Conservation (phyloP, 2,113 vertebrate species). For the Pachyramphus minor region DNA sequence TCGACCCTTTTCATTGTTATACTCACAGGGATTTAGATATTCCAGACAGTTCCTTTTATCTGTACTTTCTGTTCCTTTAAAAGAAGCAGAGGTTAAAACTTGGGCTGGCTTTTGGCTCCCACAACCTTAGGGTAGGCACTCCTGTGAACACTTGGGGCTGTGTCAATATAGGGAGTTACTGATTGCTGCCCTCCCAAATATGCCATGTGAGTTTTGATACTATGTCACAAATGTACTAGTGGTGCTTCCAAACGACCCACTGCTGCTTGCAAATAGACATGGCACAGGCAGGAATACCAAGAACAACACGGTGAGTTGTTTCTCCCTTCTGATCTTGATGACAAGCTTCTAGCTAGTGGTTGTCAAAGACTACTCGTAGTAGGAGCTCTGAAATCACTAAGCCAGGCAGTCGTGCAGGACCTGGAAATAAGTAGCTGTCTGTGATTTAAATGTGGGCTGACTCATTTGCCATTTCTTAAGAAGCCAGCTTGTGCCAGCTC, state of each 20-base stretch:
- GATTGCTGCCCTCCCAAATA: background rate
- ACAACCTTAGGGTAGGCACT: background rate
- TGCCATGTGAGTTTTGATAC: rapidly evolving
- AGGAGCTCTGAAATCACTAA: background rate
- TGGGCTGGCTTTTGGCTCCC: background rate
- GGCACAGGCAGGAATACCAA: background rate
- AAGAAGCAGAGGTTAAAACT: background rate
- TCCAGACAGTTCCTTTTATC: background rate
- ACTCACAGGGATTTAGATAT: background rate
- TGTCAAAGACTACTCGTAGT: background rate
- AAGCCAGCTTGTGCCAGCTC: background rate
- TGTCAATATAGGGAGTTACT: background rate
- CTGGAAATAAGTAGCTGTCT: background rate
- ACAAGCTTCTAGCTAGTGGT: background rate
- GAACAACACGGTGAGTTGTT: rapidly evolving
- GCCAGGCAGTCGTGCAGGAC: background rate
- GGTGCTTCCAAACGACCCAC: background rate
- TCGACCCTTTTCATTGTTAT: background rate
- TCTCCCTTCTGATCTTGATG: background rate
- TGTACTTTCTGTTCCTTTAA: background rate
- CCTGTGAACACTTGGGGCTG: background rate
- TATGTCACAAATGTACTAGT: background rate
- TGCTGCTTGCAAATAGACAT: background rate
- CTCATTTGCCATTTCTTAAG: background rate
- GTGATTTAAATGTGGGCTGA: background rate